Evolutionary conservation across 1,140 invertebrate genomes (phyloP).

Genomic region (Ruditapes philippinarum): DNA sequence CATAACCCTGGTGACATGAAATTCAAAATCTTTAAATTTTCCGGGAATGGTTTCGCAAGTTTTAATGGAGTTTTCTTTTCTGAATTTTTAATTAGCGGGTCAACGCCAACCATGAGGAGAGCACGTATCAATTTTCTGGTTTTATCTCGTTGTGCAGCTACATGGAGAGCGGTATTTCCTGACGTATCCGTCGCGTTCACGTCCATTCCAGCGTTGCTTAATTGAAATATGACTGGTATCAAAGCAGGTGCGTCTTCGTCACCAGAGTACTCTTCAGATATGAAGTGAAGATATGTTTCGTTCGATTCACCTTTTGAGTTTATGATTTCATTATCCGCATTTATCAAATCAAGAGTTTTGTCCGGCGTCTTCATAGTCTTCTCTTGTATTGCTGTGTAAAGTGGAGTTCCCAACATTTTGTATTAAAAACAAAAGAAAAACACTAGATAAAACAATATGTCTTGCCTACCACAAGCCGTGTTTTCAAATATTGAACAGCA

Average conservation of each 20-base stretch:
- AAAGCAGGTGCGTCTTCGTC: constrained; percentile 33
- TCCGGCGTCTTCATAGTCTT: constrained; percentile 41
- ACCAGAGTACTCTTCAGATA: background rate
- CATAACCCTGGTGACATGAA: constrained; percentile 17
- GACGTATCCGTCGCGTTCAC: background rate
- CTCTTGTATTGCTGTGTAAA: constrained; percentile 35
- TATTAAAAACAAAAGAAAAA: no score
- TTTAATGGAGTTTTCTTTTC: background rate
- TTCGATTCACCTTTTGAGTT: background rate
- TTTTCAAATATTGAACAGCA: no score
- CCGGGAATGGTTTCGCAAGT: constrained; percentile 22
- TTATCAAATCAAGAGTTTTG: constrained; percentile 21
- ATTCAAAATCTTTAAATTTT: constrained; percentile 30
- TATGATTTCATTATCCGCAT: background rate
- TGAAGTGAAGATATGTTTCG: constrained; percentile 40
- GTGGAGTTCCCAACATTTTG: constrained; percentile 21
- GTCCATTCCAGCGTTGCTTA: constrained; percentile 46
- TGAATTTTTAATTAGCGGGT: background rate
- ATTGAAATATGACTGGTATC: constrained; percentile 46
- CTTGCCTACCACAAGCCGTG: no score
- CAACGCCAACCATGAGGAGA: constrained; percentile 35
- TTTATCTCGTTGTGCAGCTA: background rate
- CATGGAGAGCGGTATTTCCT: constrained; percentile 51
- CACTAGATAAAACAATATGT: no score
- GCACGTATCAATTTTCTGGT: constrained; percentile 1